Conservation (phyloP, 2,113 vertebrate species). For the Phalacrocorax pelagicus region DNA sequence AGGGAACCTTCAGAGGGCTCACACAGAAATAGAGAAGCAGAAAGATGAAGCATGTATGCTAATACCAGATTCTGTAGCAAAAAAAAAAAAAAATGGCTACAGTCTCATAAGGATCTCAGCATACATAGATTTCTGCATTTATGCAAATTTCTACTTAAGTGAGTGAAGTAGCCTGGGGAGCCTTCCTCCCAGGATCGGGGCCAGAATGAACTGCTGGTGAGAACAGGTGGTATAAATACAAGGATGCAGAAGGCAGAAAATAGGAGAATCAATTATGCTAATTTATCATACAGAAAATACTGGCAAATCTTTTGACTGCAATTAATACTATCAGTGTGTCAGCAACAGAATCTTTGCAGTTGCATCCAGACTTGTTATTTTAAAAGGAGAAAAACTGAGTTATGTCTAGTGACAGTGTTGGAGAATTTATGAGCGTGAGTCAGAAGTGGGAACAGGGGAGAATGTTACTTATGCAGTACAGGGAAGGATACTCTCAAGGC, state of each 20-base stretch:
- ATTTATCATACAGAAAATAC: not conserved
- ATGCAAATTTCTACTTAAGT: not conserved
- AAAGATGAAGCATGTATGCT: not conserved
- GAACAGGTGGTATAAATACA: constrained; percentile 1
- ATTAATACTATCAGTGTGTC: not conserved
- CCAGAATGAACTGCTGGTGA: not conserved
- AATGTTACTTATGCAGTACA: not conserved
- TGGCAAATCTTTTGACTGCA: not conserved
- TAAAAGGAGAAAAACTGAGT: not conserved
- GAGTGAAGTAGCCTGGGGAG: not conserved
- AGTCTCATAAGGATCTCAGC: not conserved
- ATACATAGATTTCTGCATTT: not conserved
- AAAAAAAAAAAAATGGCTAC: not conserved
- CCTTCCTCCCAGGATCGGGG: not conserved
- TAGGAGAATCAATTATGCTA: not conserved
- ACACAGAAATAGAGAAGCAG: not conserved
- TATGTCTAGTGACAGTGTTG: not conserved
- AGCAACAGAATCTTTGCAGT: not conserved
- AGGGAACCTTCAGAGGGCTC: not conserved
- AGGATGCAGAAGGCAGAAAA: not conserved
- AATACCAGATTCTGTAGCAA: not conserved
- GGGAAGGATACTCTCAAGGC: not conserved
- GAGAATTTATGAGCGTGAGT: not conserved
- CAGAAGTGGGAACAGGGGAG: not conserved
- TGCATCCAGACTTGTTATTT: not conserved